Evolutionary conservation across 2,797 vertebrate species (phyloP), one percentile per base, ranked within the genome.

Genomic region (Philypnodon macrostomus): DNA sequence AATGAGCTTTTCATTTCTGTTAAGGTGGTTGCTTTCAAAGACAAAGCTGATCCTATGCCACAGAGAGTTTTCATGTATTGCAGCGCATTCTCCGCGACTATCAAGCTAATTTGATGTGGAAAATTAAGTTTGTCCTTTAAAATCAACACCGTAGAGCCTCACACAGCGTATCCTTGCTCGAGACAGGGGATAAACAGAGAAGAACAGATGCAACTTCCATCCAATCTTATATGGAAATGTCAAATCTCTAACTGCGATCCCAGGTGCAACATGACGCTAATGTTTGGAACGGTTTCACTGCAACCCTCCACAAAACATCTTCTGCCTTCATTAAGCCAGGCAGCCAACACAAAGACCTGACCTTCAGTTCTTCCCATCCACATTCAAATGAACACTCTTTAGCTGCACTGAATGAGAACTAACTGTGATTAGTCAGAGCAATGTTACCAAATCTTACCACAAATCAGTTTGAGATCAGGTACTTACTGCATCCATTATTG

Each of bases 401-500:
- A 70, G 64, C 24, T 11, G 45, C 15, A 47, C 29, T 33, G 48
- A 62, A 1, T 31, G 7, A 27, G 21, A 70, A 66, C 24, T 47
- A 68, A 62, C 32, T 45, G 46, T 58, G 47, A 66, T 47, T 35
- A n/a, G 57, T 56, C 32, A 24, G 29, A 30, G 40, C 13, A 48
- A 61, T 55, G 47, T 17, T 35, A 19, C 65, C 56, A 73, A 86
- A 76, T 73, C 58, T 65, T 58, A 79, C 63, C 13, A 60, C 66
- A 68, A 64, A 67, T 73, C 53, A 56, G 32, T 75, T 79, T 54
- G 67, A 70, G 40, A 41, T 57, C 64, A 68, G 69, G 79, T 73
- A 70, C 73, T 73, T 67, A 70, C 63, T 2, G 9, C 47, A 51
- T 54, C 48, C 59, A 60, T 81, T 82, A 86, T 85, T 75, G 69